These are phyloP conservation scores for Dinocampus coccinellae DNA, from an alignment of 2,888 invertebrate genomes.

Conservation along the genomic window DNA sequence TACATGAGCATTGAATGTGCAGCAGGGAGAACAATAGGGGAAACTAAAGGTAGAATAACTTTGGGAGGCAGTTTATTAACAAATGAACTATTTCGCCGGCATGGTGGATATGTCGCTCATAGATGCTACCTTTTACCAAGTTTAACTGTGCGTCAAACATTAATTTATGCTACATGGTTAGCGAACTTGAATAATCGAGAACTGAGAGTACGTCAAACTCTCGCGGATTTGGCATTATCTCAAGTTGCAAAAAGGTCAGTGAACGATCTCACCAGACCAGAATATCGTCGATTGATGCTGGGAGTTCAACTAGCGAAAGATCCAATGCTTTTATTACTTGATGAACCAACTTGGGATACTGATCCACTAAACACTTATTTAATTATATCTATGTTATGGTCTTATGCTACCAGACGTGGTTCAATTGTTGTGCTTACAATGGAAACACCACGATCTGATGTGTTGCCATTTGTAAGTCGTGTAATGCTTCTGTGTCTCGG, in stretches of 20 bases:
- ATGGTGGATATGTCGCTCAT: conserved; percentile 91
- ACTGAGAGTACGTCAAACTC: conserved; percentile 89
- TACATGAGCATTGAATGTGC: conserved; percentile 8
- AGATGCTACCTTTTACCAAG: conserved; percentile 88
- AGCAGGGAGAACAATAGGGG: conserved; percentile 79
- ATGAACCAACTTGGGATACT: conserved; percentile 94
- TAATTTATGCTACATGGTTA: conserved; percentile 79
- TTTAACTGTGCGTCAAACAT: conserved; percentile 88
- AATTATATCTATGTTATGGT: conserved; percentile 93
- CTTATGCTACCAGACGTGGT: conserved; percentile 89
- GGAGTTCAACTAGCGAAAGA: conserved; percentile 94
- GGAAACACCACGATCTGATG: conserved; percentile 94
- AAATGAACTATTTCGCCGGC: conserved; percentile 84
- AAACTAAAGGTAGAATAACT: conserved; percentile 89
- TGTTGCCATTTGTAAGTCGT: conserved; percentile 94
- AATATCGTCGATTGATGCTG: conserved; percentile 89
- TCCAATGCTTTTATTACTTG: conserved; percentile 89
- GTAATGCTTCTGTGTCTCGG: conserved; percentile 92
- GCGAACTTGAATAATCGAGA: conserved; percentile 64
- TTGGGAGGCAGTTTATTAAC: conserved; percentile 90
- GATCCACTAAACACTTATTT: conserved; percentile 96
- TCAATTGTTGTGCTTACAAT: conserved; percentile 91
- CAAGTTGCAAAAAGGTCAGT: conserved; percentile 90
- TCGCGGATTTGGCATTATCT: conserved; percentile 93
- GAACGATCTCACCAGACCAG: conserved; percentile 87